Evolutionary conservation across 2,888 invertebrate species (phyloP).

Genomic region (Monochamus alternatus): DNA sequence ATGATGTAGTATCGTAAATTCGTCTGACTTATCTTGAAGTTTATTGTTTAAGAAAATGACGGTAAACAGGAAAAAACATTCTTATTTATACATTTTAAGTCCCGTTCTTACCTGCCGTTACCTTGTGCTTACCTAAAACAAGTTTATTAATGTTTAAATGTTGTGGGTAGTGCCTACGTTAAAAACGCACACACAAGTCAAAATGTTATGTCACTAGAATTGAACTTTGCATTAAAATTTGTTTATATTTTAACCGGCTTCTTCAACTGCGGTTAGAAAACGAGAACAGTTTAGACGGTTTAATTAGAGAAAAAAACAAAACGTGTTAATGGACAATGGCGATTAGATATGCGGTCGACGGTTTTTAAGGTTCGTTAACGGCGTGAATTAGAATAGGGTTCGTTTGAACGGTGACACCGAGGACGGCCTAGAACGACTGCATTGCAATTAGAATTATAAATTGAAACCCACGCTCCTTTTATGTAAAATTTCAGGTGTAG

Average conservation of each 20-base stretch:
- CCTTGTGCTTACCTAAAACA: too few relatives aligned
- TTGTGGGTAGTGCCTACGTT: too few relatives aligned
- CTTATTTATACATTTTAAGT: too few relatives aligned
- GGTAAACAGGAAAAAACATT: too few relatives aligned
- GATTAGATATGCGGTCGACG: not conserved
- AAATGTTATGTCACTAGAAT: too few relatives aligned
- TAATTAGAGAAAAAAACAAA: not conserved
- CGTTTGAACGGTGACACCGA: not conserved
- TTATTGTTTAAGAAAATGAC: too few relatives aligned
- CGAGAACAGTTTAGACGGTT: not conserved
- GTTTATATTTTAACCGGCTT: not conserved
- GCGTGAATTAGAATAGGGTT: not conserved
- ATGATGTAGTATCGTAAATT: too few relatives aligned
- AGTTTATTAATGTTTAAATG: too few relatives aligned
- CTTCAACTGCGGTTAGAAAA: not conserved
- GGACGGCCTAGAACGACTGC: not conserved
- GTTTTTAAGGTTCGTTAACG: not conserved
- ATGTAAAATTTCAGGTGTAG: not conserved
- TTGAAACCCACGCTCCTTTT: not conserved
- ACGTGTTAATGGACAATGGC: not conserved
- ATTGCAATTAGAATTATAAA: not conserved
- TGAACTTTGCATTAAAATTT: not conserved
- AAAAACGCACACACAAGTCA: too few relatives aligned
- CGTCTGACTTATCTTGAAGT: too few relatives aligned
- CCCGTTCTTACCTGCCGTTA: too few relatives aligned